Percentiles rank a stretch among this genome's conserved stretches.
These are phyloP conservation scores for Thryonomys swinderianus DNA, from an alignment of 2,113 vertebrate genomes.

Conservation along the genomic window DNA sequence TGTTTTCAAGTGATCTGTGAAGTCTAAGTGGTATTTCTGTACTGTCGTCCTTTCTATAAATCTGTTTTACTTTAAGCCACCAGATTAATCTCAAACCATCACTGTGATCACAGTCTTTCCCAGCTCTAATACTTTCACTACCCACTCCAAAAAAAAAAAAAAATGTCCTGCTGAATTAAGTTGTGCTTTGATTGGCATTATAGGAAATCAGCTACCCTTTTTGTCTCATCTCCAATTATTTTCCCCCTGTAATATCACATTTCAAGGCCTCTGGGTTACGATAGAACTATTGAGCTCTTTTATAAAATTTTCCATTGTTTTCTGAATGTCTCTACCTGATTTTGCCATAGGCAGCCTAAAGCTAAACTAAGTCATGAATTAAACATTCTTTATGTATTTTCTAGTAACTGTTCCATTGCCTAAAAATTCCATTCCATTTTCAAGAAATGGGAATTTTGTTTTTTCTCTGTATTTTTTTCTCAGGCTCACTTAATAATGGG, in stretches of 20 bases:
- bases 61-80: neutral
- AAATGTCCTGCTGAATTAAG: neutral
- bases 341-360: neutral
- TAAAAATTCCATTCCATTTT: neutral
- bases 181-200: neutral
- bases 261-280: neutral
- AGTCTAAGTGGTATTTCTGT: neutral
- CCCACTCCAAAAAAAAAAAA: neutral
- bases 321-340: neutral
- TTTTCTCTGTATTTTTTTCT: neutral
- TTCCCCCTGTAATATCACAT: neutral
- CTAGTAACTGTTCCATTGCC: neutral
- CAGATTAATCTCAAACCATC: neutral
- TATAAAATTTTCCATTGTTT: neutral
- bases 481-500: neutral
- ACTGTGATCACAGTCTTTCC: neutral
- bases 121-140: neutral
- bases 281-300: neutral
- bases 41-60: neutral
- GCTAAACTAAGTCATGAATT: neutral
- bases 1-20: slow-evolving; percentile 25
- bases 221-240: neutral
- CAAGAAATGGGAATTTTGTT: neutral
- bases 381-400: neutral
- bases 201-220: neutral